Evolutionary conservation across 2,888 invertebrate genomes (phyloP).

Genomic region (Oxystoma pomonae): DNA sequence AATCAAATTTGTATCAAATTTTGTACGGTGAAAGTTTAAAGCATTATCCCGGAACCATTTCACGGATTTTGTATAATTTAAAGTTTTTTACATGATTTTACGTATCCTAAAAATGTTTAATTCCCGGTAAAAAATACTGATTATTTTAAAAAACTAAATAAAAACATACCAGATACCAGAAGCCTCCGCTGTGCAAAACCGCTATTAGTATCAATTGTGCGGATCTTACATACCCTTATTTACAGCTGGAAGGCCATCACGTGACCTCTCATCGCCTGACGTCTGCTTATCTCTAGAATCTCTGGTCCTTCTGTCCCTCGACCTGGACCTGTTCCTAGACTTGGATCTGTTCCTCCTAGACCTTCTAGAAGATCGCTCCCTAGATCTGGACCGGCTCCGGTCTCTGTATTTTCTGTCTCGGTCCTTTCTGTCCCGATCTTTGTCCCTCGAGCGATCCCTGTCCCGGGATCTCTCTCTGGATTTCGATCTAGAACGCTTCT

Average conservation of each 20-base stretch:
- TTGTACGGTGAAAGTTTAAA: too few species aligned
- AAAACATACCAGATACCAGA: too few species aligned
- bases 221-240: too few species aligned
- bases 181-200: too few species aligned
- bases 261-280: slow-evolving; percentile 1
- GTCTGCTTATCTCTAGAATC: slow-evolving; percentile 23
- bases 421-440: slow-evolving; percentile 33
- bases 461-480: slow-evolving; percentile 30
- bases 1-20: too few species aligned
- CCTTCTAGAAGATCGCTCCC: slow-evolving; percentile 54
- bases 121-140: too few species aligned
- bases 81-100: too few species aligned
- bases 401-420: slow-evolving; percentile 43
- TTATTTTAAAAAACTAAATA: too few species aligned
- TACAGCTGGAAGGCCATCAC: background rate
- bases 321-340: slow-evolving; percentile 52
- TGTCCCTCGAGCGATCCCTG: background rate
- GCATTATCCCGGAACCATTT: too few species aligned
- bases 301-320: slow-evolving; percentile 20
- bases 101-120: too few species aligned
- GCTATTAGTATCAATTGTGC: too few species aligned
- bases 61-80: too few species aligned
- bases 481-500: slow-evolving; percentile 47
- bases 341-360: slow-evolving; percentile 54
- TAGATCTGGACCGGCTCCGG: slow-evolving; percentile 44